Base-by-base conservation (phyloP, 1,140 invertebrate genomes). In the Saccostrea glomerata region DNA sequence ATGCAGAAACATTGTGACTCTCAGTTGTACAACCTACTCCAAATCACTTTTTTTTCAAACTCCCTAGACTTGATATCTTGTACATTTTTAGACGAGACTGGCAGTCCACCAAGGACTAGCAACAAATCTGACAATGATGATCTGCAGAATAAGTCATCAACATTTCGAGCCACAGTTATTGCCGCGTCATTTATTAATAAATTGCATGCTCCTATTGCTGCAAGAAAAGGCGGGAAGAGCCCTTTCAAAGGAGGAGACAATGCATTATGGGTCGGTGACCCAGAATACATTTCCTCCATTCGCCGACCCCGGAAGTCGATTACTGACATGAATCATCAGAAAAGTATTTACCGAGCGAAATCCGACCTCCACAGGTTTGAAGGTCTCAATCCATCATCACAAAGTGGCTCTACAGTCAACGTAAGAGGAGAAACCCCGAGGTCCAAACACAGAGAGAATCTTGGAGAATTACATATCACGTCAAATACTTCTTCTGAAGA, bases 221-320 rank as follows among this genome's bases (percentile, higher is more conserved):
- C 66, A 12, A 73, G 73, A 82, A 82, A 73, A 11, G 40, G 25
- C 2, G 60, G 82, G 23, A 82, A 66, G 5, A 73, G 54, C 55
- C 55, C 54, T 6, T 30, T 47, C 20, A 12, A 73, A 30, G 60
- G 30, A 54, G 86, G 85, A 13, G 55, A 85, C 6, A 73, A 47
- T 70, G 82, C 82, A 47, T 17, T 87, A 47, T 89, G 86, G 86
- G 86, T 60, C 30, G 89, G 86, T 25, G 86, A 89, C 58, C 86
- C 82, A 23, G 89, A 89, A 40, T 84, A 84, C 77, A 89, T 86
- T 30, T 56, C 86, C 3, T 89, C 89, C 5, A 85, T 89, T 15
- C 82, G 89, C 1, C n/a, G 89, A 85, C 89, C 89, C 1, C 47
- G 89, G 40, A 89, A 89, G 85, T 86, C 86, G 0, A 70, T 87